Conservation (phyloP, 2,113 vertebrate species). For the Poecile atricapillus region DNA sequence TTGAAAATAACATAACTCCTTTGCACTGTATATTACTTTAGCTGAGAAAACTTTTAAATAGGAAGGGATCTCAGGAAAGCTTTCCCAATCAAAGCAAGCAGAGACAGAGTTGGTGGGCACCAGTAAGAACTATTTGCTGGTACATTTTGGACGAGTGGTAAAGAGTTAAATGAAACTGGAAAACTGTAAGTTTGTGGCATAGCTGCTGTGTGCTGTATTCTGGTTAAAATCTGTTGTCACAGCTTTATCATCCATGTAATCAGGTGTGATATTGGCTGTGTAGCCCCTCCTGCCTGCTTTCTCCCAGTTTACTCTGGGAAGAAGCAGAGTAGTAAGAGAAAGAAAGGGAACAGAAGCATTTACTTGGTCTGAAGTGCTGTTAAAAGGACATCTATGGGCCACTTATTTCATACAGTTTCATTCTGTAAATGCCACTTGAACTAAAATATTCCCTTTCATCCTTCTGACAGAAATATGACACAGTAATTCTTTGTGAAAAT, state of each 20-base stretch:
- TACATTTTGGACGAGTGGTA: neutral
- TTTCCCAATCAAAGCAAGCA: neutral
- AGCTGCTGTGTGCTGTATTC: neutral
- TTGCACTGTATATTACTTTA: neutral
- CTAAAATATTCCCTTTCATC: conserved; percentile 77
- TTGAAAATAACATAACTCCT: neutral
- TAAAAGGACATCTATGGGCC: conserved; percentile 43
- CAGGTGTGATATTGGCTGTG: conserved; percentile 43
- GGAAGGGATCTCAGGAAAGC: neutral
- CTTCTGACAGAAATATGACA: conserved; percentile 76
- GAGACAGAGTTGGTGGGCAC: neutral
- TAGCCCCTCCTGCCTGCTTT: neutral
- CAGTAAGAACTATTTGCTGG: neutral
- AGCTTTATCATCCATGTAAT: conserved; percentile 46
- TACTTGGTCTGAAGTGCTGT: conserved; percentile 65
- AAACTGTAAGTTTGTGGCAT: neutral
- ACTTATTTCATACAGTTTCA: conserved; percentile 49
- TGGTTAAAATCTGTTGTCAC: conserved; percentile 28
- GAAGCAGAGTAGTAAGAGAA: neutral
- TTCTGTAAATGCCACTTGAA: conserved; percentile 76
- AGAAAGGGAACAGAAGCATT: conserved; percentile 28
- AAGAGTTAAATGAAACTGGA: conserved; percentile 20
- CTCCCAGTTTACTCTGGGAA: conserved; percentile 27
- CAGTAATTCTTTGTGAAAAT: conserved; percentile 78
- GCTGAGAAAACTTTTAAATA: neutral